These are phyloP conservation scores for Cairina moschata DNA, from an alignment of 2,113 vertebrate species.

Conservation along the genomic window DNA sequence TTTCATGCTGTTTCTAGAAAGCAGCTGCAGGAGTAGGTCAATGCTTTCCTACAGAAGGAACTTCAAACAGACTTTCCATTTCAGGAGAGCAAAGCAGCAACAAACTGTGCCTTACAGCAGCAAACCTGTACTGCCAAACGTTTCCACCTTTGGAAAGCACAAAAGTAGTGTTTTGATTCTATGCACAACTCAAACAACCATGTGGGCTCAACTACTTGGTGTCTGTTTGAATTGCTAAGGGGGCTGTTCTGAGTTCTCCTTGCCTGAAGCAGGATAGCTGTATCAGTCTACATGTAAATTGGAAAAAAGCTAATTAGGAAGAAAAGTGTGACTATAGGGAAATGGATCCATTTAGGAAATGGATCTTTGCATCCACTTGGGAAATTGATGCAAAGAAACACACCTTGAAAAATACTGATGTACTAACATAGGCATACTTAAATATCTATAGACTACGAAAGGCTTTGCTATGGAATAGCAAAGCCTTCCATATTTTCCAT, in stretches of 20 bases:
- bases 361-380: background rate
- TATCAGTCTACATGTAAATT: background rate
- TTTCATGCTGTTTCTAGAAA: background rate
- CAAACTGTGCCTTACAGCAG: background rate
- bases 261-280: background rate
- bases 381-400: background rate
- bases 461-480: background rate
- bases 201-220: background rate
- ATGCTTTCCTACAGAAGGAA: background rate
- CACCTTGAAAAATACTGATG: background rate
- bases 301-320: background rate
- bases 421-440: background rate
- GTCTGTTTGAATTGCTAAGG: background rate
- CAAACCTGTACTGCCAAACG: background rate
- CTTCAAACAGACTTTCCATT: background rate
- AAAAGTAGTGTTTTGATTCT: background rate
- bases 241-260: background rate
- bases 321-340: background rate
- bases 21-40: constrained; percentile 2
- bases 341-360: background rate
- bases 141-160: background rate
- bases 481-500: background rate
- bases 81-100: background rate
- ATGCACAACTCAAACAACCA: background rate
- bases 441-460: background rate